These are phyloP conservation scores for Tyrannus savana DNA, from an alignment of 2,113 vertebrate species.

Conservation along the genomic window DNA sequence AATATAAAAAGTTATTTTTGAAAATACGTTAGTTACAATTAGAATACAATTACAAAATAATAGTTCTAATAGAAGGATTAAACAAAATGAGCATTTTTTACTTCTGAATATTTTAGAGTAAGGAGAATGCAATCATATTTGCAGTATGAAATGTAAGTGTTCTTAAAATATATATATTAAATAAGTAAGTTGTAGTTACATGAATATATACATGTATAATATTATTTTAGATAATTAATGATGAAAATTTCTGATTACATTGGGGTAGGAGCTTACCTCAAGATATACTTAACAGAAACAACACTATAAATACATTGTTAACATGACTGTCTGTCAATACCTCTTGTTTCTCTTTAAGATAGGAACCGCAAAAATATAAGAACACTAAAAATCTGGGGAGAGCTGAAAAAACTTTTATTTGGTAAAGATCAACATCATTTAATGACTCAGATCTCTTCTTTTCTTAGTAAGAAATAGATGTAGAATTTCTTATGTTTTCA, in stretches of 20 bases:
- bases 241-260: neutral
- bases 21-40: neutral
- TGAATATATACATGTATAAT: neutral
- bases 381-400: neutral
- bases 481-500: neutral
- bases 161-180: neutral
- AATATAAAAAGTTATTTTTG: neutral
- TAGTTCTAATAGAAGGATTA: neutral
- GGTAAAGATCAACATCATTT: neutral
- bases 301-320: neutral
- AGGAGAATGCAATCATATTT: neutral
- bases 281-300: neutral
- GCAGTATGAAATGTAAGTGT: neutral
- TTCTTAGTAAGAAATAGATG: neutral
- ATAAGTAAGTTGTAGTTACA: neutral
- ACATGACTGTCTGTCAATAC: neutral
- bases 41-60: neutral
- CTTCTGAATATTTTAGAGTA: neutral
- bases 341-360: neutral
- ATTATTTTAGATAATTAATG: neutral
- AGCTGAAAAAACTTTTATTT: neutral
- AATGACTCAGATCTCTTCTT: neutral
- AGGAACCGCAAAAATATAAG: neutral
- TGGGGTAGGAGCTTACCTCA: rapidly evolving
- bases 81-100: neutral